Evolutionary conservation across 2,113 vertebrate genomes (phyloP), one percentile per base, ranked within the genome.

Genomic region (Tachysurus vachellii): DNA sequence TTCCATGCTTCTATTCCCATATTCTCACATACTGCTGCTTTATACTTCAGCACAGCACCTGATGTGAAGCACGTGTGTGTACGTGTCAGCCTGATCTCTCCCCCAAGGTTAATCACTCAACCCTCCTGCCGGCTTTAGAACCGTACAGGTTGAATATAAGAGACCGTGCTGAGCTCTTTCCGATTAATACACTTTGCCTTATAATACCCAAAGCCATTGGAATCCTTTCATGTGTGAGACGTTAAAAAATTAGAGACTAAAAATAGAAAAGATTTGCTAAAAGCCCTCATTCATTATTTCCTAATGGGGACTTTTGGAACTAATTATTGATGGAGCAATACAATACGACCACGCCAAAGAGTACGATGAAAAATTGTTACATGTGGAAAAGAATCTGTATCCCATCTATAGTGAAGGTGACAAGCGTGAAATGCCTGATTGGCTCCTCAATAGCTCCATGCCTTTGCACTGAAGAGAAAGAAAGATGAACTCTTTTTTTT

Each of bases 261-360:
- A 84, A 84, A 80, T 80, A 86, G 85, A 68, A 86, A 77, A 68
- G 42, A 79, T 87, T 84, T 84, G 81, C 75, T 68, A 84, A 83
- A 57, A 54, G 44, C 73, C 26, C 86, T 82, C n/a, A 36, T 83
- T 47, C 53, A 66, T 84, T 87, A 87, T 87, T 83, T 79, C 31
- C 76, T 57, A 85, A 87, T 79, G 16, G 28, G 47, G 76, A 86
- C 11, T 77, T 66, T 21, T 50, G 47, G 85, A 70, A 80, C 76
- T 86, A 61, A 81, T 81, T 81, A 81, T 42, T 44, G 79, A 81
- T 26, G 31, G 31, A 61, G 79, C 17, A 61, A 59, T 61, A 81
- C 56, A 81, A 61, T 61, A 44, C 31, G 53, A 50, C 5, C 28
- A 61, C 53, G 44, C 26, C 14, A 70, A 26, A 66, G 9, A 73